phyloP scores from a whole-genome alignment of 2,797 vertebrate species.

The Aratinga solstitialis region DNA sequence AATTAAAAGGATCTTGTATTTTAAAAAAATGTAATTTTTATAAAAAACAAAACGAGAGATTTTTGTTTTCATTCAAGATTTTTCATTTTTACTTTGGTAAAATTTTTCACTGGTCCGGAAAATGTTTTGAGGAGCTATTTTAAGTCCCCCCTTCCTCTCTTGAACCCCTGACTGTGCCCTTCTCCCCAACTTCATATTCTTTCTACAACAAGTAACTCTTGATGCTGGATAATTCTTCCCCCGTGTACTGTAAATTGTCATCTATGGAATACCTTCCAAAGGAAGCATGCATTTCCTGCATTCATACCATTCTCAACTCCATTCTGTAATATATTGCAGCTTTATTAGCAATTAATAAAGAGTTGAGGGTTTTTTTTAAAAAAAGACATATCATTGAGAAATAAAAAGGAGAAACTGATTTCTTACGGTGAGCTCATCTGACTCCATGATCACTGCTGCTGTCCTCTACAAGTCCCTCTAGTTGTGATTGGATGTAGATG shows the following conservation, averaged over 20 bases:
- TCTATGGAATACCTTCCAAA: conserved; percentile 68
- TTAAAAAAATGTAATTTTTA: conserved; percentile 86
- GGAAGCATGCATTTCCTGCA: conserved; percentile 73
- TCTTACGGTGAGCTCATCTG: conserved; percentile 66
- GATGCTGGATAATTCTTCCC: conserved; percentile 72
- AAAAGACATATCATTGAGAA: conserved; percentile 66
- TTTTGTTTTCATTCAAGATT: conserved; percentile 83
- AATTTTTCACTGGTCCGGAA: conserved; percentile 83
- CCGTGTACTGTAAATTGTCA: conserved; percentile 70
- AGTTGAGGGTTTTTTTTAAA: conserved; percentile 61
- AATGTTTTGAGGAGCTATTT: conserved; percentile 81
- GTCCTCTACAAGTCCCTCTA: conserved; percentile 66
- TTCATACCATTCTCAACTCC: conserved; percentile 61
- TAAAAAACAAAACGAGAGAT: conserved; percentile 74
- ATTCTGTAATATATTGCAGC: conserved; percentile 73
- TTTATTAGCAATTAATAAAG: conserved; percentile 69
- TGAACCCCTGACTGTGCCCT: conserved; percentile 63
- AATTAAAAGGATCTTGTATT: conserved; percentile 85
- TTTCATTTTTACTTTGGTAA: conserved; percentile 85
- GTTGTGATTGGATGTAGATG: conserved; percentile 78
- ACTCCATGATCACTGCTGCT: conserved; percentile 76
- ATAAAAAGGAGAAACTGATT: conserved; percentile 56
- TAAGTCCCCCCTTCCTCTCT: conserved; percentile 73
- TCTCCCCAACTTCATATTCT: conserved; percentile 73
- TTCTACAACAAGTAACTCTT: conserved; percentile 74